Evolutionary conservation across 2,888 invertebrate species (phyloP).

Genomic region (Philereme vetulata): DNA sequence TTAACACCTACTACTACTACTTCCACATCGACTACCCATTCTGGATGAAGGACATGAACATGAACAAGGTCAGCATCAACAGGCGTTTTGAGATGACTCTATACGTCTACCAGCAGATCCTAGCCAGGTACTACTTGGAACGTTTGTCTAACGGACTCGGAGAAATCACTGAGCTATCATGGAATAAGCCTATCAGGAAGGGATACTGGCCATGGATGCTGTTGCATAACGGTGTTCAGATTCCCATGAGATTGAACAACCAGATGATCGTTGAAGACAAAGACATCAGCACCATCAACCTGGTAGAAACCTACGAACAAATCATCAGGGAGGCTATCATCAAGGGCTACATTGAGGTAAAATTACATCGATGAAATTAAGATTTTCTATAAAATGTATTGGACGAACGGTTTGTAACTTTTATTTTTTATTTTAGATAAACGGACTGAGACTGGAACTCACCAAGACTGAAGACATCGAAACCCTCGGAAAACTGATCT

Average conservation of each 20-base stretch:
- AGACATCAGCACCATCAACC: conserved; percentile 54
- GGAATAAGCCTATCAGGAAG: conserved; percentile 66
- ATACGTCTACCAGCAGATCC: conserved; percentile 86
- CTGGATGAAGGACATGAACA: conserved; percentile 82
- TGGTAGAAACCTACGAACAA: conserved; percentile 73
- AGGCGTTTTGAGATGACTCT: conserved; percentile 82
- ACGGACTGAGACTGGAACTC: conserved; percentile 64
- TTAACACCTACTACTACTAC: conserved; percentile 85
- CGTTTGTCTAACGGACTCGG: conserved; percentile 80
- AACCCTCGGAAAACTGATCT: conserved; percentile 81
- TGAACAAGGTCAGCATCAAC: conserved; percentile 55
- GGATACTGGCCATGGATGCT: conserved; percentile 85
- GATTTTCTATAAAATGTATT: not conserved
- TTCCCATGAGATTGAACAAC: conserved; percentile 79
- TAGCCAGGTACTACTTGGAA: conserved; percentile 85
- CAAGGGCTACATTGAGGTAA: conserved; percentile 77
- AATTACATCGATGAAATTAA: not conserved
- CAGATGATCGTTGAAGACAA: conserved; percentile 59
- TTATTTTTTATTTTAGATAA: conserved; percentile 54
- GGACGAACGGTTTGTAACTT: not conserved
- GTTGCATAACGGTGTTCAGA: conserved; percentile 81
- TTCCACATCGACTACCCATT: conserved; percentile 85
- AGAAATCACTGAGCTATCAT: conserved; percentile 71
- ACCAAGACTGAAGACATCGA: conserved; percentile 78
- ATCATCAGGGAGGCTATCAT: conserved; percentile 84